Evolutionary conservation across 2,888 invertebrate genomes (phyloP).

Genomic region (Aporophyla nigra): DNA sequence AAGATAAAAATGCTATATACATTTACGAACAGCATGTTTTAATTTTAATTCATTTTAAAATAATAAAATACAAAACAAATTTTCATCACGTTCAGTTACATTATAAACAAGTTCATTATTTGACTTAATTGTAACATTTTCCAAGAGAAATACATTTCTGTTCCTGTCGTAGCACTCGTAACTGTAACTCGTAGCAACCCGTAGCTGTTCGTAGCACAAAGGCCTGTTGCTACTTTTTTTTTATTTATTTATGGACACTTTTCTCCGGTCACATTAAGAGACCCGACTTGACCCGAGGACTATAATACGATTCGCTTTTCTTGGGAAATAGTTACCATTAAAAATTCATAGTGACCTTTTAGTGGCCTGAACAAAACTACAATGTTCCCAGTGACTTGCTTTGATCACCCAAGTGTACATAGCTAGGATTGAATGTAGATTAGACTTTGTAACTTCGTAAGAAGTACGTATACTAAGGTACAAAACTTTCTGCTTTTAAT

Average conservation of each 20-base stretch:
- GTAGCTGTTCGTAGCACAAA: slow-evolving; percentile 52
- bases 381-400: slow-evolving; percentile 41
- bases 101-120: background rate
- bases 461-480: slow-evolving; percentile 29
- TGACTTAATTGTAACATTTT: slow-evolving; percentile 14
- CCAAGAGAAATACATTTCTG: slow-evolving; percentile 34
- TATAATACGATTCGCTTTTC: slow-evolving; percentile 57
- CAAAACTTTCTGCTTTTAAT: slow-evolving; percentile 44
- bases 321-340: slow-evolving; percentile 64
- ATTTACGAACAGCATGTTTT: background rate
- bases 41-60: background rate
- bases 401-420: slow-evolving; percentile 27
- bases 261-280: slow-evolving; percentile 67
- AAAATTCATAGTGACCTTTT: slow-evolving; percentile 65
- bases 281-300: slow-evolving; percentile 57
- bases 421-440: slow-evolving; percentile 34
- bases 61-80: background rate
- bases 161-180: slow-evolving; percentile 36
- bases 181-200: slow-evolving; percentile 33
- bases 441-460: slow-evolving; percentile 25
- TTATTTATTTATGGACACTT: slow-evolving; percentile 69
- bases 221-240: slow-evolving; percentile 51
- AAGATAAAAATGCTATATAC: background rate
- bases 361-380: slow-evolving; percentile 52
- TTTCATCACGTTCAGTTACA: background rate